A percentile compares a stretch with the other conserved stretches of the same genome.
Evolutionary conservation across 1,140 invertebrate genomes (phyloP).

Genomic region (Pachypsylla venusta): DNA sequence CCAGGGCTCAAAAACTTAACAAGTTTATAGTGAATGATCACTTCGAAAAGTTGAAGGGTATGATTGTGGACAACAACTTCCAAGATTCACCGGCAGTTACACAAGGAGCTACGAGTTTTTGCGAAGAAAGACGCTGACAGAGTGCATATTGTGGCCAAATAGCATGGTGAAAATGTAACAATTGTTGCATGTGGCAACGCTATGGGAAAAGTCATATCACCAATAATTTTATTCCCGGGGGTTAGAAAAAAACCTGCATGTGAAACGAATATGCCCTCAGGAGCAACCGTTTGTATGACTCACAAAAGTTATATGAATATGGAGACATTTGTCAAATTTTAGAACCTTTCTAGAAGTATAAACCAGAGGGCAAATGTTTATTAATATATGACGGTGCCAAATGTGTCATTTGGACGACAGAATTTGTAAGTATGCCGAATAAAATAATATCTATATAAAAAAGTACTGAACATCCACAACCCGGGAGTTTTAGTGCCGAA

Average conservation of each 20-base stretch:
- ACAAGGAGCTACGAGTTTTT: constrained; percentile 29
- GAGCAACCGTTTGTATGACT: constrained; percentile 21
- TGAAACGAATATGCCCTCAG: constrained; percentile 25
- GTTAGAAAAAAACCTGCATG: constrained; percentile 26
- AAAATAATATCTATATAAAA: constrained; percentile 25
- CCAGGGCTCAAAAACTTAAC: constrained; percentile 28
- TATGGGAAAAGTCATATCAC: constrained; percentile 25
- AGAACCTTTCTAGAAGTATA: constrained; percentile 27
- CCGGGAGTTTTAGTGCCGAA: no score
- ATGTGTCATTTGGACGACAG: constrained; percentile 26
- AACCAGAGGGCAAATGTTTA: constrained; percentile 23
- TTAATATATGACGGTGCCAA: constrained; percentile 30
- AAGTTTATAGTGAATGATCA: constrained; percentile 26
- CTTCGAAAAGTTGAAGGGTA: constrained; percentile 25
- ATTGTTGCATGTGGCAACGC: constrained; percentile 30
- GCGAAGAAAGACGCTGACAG: constrained; percentile 28
- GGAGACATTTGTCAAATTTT: constrained; percentile 27
- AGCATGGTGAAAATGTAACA: constrained; percentile 32
- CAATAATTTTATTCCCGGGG: constrained; percentile 31
- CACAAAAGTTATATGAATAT: constrained; percentile 30
- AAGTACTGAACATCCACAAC: no score
- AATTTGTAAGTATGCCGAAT: constrained; percentile 27
- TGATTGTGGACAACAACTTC: constrained; percentile 24
- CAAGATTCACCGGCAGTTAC: constrained; percentile 25
- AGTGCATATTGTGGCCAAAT: constrained; percentile 27